Conservation (phyloP, 2,113 vertebrate species). For the Daboia siamensis region DNA sequence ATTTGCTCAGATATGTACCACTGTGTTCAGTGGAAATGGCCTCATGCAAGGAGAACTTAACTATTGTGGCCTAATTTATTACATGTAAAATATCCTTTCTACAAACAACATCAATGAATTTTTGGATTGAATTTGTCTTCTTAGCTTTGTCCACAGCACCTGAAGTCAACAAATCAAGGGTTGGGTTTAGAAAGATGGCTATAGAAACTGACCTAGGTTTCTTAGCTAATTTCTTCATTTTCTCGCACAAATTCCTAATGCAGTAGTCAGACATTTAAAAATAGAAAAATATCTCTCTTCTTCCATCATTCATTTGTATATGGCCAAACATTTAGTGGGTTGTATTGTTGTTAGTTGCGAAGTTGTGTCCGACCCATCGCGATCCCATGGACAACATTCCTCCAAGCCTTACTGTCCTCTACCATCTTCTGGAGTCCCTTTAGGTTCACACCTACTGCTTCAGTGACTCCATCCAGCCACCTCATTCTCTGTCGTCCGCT, state of each 20-base stretch:
- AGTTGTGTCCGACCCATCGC: too few species aligned
- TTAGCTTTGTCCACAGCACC: not conserved
- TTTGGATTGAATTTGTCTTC: not conserved
- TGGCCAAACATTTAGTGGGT: too few species aligned
- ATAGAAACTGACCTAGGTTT: conserved; percentile 4
- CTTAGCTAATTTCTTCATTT: not conserved
- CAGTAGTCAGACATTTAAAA: accelerated
- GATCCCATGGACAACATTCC: too few species aligned
- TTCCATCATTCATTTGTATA: not conserved
- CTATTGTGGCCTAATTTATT: not conserved
- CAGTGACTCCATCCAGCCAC: too few species aligned
- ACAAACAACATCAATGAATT: not conserved
- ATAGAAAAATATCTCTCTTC: not conserved
- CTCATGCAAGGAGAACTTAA: not conserved
- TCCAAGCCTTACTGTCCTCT: too few species aligned
- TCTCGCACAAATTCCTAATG: not conserved
- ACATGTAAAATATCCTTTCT: not conserved
- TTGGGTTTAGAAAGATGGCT: conserved; percentile 51
- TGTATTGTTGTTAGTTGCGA: not conserved
- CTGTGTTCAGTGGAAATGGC: not conserved
- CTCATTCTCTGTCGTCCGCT: too few species aligned
- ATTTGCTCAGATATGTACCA: not conserved
- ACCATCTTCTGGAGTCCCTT: too few species aligned
- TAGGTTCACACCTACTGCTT: too few species aligned
- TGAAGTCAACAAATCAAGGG: conserved; percentile 48